A percentile compares a stretch with the other conserved stretches of the same genome.
Conservation (phyloP, 2,888 invertebrate genomes). For the Mythimna pallens region DNA sequence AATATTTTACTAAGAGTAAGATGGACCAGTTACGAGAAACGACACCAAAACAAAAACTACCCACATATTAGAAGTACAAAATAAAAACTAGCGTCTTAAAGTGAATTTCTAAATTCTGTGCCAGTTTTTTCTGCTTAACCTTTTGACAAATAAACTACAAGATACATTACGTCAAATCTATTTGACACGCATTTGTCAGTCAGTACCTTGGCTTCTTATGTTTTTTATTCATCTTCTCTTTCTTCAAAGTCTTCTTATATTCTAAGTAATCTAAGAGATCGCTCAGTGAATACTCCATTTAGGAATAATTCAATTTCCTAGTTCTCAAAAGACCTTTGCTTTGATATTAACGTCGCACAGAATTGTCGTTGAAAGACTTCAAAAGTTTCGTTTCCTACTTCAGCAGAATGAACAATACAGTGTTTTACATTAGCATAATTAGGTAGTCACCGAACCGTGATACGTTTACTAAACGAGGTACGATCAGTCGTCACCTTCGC, state of each 20-base stretch:
- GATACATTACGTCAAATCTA: constrained; percentile 50
- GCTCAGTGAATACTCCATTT: constrained; percentile 33
- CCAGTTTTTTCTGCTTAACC: constrained; percentile 41
- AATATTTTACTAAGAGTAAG: not conserved
- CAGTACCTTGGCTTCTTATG: constrained; percentile 54
- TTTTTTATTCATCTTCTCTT: constrained; percentile 48
- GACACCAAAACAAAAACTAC: constrained; percentile 16
- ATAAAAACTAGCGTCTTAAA: constrained; percentile 22
- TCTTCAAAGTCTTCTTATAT: constrained; percentile 35
- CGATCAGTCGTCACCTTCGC: constrained; percentile 51
- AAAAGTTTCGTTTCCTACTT: constrained; percentile 58
- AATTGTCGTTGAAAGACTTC: constrained; percentile 52
- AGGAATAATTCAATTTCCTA: constrained; percentile 48
- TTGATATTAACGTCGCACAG: constrained; percentile 46
- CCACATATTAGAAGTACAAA: constrained; percentile 30
- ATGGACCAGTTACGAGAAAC: not conserved
- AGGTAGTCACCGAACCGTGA: constrained; percentile 59
- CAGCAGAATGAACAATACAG: constrained; percentile 54
- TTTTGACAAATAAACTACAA: constrained; percentile 34
- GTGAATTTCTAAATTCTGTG: constrained; percentile 27
- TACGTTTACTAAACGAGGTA: constrained; percentile 42
- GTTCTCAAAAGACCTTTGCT: constrained; percentile 41
- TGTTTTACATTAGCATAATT: constrained; percentile 59
- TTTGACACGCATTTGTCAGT: constrained; percentile 50
- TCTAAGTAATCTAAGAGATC: constrained; percentile 40